These are phyloP conservation scores for Caenorhabditis angaria DNA, from an alignment of 2,888 invertebrate genomes.

Conservation along the genomic window DNA sequence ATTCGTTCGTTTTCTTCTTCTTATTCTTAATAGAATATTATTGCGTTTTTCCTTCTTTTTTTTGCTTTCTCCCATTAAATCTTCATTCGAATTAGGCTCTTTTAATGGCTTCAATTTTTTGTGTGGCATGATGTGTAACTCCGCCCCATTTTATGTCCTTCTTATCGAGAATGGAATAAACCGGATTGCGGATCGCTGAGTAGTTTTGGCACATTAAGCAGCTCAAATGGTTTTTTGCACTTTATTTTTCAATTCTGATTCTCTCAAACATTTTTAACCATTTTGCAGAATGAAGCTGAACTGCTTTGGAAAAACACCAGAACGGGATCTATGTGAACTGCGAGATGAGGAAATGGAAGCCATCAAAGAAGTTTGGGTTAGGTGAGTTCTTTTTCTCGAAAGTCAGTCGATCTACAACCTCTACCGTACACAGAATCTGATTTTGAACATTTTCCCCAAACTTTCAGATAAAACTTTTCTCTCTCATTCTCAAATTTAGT, in stretches of 20 bases:
- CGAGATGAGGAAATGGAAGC: constrained; percentile 38
- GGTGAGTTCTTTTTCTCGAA: constrained; percentile 13
- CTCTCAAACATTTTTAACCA: too few species aligned
- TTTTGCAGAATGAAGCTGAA: constrained; percentile 32
- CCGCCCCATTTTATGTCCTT: not conserved
- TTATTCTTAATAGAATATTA: not conserved
- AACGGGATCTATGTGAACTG: constrained; percentile 30
- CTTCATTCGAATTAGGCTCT: constrained; percentile 2
- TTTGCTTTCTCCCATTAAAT: not conserved
- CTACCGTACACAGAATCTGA: not conserved
- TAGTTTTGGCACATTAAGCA: too few species aligned
- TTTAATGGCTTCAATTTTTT: not conserved
- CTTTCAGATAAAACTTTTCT: not conserved
- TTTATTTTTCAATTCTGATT: too few species aligned
- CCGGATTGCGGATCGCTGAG: too few species aligned
- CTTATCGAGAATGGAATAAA: too few species aligned
- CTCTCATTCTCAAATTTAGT: too few species aligned
- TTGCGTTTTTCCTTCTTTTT: not conserved
- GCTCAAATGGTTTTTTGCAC: too few species aligned
- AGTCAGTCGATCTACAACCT: not conserved
- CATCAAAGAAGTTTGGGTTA: constrained; percentile 33
- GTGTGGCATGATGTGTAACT: not conserved
- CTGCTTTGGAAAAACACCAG: constrained; percentile 30
- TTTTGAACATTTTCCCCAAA: too few species aligned
- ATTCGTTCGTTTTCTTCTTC: not conserved